These are phyloP conservation scores for rat (Rattus norvegicus) DNA, from an alignment of 2,113 vertebrate species.

Conservation along the genomic window GRCr8 NC_086034.1:50505501-50506000, in stretches of 20 bases:
- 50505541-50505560: background rate
- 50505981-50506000: background rate
- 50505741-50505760: background rate
- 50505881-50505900: background rate
- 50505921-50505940: slow-evolving; percentile 46
- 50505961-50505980: background rate
- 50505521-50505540: background rate
- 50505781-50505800: background rate
- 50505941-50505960: background rate
- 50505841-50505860: background rate
- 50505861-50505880: background rate
- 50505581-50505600: background rate
- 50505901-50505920: background rate
- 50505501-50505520: background rate
- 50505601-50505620: background rate
- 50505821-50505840: background rate
- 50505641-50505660: background rate
- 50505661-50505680: background rate
- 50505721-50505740: background rate
- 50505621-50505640: background rate
- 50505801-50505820: background rate
- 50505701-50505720: background rate
- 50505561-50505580: background rate
- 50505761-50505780: no score
- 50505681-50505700: background rate